Conservation (phyloP, 2,888 invertebrate species). For the Nemurella pictetii region DNA sequence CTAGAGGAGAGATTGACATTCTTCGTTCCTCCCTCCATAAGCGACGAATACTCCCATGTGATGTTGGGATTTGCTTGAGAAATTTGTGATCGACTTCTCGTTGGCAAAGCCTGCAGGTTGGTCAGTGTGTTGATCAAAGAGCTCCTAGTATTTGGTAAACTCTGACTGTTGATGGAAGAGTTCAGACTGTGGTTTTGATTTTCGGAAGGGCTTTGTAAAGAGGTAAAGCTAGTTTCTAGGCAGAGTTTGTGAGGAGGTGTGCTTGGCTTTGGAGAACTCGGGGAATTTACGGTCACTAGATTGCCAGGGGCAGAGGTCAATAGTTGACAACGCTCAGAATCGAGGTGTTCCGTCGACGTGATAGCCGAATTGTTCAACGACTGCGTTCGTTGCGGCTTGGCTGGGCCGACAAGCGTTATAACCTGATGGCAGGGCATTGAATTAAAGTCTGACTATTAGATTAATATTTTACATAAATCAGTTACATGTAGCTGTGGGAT, state of each 20-base stretch:
- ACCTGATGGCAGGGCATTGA: constrained; percentile 55
- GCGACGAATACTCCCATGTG: constrained; percentile 57
- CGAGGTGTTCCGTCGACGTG: constrained; percentile 51
- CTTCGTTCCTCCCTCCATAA: constrained; percentile 47
- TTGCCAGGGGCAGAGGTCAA: constrained; percentile 36
- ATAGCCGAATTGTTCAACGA: constrained; percentile 45
- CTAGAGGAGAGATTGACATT: constrained; percentile 44
- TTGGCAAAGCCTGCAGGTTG: constrained; percentile 5
- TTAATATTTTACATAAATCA: not conserved
- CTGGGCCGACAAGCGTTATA: constrained; percentile 77
- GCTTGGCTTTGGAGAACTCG: constrained; percentile 53
- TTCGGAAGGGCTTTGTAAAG: constrained; percentile 60
- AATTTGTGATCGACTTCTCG: constrained; percentile 13
- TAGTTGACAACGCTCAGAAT: constrained; percentile 46
- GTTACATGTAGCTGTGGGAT: no score
- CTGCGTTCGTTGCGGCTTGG: constrained; percentile 69
- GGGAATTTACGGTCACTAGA: constrained; percentile 53
- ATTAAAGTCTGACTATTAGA: not conserved
- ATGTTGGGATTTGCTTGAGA: constrained; percentile 43
- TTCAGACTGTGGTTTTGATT: constrained; percentile 48
- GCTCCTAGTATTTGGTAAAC: constrained; percentile 1
- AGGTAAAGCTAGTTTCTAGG: constrained; percentile 77
- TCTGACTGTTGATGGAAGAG: constrained; percentile 44
- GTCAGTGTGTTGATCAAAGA: constrained; percentile 7
- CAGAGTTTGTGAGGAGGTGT: constrained; percentile 62